Conservation (phyloP, 2,797 vertebrate species). For the Varecia variegata region DNA sequence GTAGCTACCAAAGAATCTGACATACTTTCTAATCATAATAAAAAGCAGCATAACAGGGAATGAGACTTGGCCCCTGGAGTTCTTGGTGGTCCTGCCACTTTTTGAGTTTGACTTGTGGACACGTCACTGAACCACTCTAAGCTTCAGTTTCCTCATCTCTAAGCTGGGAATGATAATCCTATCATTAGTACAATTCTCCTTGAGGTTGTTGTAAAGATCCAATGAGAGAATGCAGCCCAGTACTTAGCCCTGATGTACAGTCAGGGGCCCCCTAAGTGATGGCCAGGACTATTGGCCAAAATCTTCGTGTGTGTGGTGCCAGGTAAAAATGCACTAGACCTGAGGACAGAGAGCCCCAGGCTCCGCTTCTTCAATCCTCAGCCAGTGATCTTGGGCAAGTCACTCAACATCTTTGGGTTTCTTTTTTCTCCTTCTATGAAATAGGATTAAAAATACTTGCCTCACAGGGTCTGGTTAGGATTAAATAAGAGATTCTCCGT, state of each 20-base stretch:
- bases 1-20: not conserved
- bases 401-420: not conserved
- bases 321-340: not conserved
- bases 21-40: not conserved
- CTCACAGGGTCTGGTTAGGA: not conserved
- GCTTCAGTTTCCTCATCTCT: not conserved
- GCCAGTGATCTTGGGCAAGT: not conserved
- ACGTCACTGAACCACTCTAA: not conserved
- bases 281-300: not conserved
- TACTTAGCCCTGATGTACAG: not conserved
- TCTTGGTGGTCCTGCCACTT: not conserved
- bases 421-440: not conserved
- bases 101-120: not conserved
- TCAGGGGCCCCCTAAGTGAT: not conserved
- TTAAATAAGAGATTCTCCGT: not conserved
- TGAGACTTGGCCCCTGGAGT: not conserved
- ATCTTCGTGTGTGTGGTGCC: not conserved
- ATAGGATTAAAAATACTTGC: not conserved
- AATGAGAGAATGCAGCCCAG: not conserved
- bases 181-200: not conserved
- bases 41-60: not conserved
- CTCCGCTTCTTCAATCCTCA: not conserved
- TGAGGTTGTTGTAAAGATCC: not conserved
- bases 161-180: not conserved
- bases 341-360: not conserved